Evolutionary conservation across 2,888 invertebrate genomes (phyloP), one percentile per base, ranked within the genome.

Genomic region (Sympetrum striolatum): DNA sequence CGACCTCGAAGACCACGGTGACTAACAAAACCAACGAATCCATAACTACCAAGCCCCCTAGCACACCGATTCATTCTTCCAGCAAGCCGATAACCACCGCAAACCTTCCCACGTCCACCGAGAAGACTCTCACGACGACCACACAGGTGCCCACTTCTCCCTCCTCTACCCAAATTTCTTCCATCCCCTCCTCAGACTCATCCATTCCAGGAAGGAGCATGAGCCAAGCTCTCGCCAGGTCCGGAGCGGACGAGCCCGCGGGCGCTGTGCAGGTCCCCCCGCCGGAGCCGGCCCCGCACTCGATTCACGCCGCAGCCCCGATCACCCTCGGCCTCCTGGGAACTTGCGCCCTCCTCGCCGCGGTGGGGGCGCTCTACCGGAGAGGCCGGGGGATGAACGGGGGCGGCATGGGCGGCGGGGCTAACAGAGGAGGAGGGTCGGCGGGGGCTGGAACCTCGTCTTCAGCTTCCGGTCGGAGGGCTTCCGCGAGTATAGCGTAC

Each of bases 401-500:
- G 60, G 86, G 60, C 37, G 60, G 86, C 35, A 60, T 60, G 25
- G 86, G 60, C 18, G 86, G 86, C 31, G 86, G 35, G 8, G 60
- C 86, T 14, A 60, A 58, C 22, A 86, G 86, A n/a, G 60, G 86
- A 35, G 86, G 86, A n/a, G 86, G 86, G 39, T 86, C 86, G 15
- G 64, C 86, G 86, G 86, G 86, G 60, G 37, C 35, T 22, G 86
- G 86, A 22, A 37, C n/a, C 86, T 60, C 58, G 86, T 37, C 86
- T 22, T 86, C 86, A 4, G 58, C 86, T 37, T 86, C 86, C 14
- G 86, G 60, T 6, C n/a, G 91, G n/a, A 90, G 91, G 35, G 90
- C 92, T 48, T 91, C 91, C 79, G 91, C 92, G 44, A 92, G 92
- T 90, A 92, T 92, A 58, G 92, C 92, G 3, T 92, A 92, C 90